These are phyloP conservation scores for Andrena bicolor DNA, from an alignment of 2,888 invertebrate species.

Conservation along the genomic window DNA sequence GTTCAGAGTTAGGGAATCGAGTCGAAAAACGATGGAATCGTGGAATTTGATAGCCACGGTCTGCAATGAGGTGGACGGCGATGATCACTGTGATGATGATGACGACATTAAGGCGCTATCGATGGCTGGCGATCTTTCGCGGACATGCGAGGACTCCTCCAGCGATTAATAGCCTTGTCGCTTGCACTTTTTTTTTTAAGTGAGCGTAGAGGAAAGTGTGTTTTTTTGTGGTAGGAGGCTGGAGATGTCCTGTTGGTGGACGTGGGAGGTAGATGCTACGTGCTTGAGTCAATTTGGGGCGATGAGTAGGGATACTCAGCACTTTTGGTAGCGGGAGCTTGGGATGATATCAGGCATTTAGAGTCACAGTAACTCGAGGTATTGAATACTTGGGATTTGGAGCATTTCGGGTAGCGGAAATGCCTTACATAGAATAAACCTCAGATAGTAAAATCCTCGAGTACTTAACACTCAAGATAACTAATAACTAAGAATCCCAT, in stretches of 20 bases:
- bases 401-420: not conserved
- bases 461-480: not conserved
- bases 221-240: not conserved
- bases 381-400: not conserved
- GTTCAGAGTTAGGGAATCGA: not conserved
- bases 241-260: conserved; percentile 5
- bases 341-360: not conserved
- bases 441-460: not conserved
- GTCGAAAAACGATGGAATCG: conserved; percentile 14
- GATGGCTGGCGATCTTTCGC: conserved; percentile 39
- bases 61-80: conserved; percentile 36
- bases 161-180: conserved; percentile 17
- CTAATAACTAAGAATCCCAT: not conserved
- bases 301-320: not conserved
- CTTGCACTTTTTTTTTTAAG: not conserved
- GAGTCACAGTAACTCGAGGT: not conserved
- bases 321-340: too few species aligned
- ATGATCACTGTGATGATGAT: conserved; percentile 16
- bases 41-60: conserved; percentile 21
- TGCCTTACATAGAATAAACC: not conserved
- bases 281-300: not conserved
- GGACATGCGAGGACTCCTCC: conserved; percentile 5
- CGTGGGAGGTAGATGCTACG: not conserved
- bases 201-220: conserved; percentile 2
- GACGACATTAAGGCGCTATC: conserved; percentile 62